phyloP scores from a whole-genome alignment of 92 coral and sea anemone species.

The Phenganax stokvisi region DNA sequence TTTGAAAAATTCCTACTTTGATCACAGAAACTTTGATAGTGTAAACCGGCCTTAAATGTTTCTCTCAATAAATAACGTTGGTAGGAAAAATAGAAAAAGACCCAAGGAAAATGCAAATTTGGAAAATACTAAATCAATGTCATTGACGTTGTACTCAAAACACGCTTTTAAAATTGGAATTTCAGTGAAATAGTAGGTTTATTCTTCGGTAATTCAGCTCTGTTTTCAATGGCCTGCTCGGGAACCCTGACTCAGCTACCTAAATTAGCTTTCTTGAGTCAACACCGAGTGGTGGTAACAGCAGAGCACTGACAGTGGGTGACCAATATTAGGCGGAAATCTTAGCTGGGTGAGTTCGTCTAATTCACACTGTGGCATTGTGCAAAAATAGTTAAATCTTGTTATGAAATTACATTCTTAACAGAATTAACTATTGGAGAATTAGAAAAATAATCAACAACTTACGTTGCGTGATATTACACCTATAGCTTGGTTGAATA shows the following conservation, averaged over 20 bases:
- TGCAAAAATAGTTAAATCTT: constrained; percentile 31
- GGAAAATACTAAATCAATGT: too few species aligned
- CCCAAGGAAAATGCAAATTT: too few species aligned
- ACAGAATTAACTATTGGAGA: neutral
- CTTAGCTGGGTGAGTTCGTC: neutral
- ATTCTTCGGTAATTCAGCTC: too few species aligned
- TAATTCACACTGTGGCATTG: constrained; percentile 9
- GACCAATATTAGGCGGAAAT: constrained; percentile 15
- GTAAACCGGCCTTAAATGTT: too few species aligned
- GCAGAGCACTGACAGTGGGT: neutral
- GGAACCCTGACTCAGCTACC: neutral
- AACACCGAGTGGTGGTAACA: neutral
- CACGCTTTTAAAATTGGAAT: too few species aligned
- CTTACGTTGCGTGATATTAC: neutral
- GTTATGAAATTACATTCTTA: constrained; percentile 20
- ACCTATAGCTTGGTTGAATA: neutral
- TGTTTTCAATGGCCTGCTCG: neutral
- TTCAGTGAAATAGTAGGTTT: too few species aligned
- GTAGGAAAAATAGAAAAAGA: too few species aligned
- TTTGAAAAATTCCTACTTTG: too few species aligned
- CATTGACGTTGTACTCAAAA: too few species aligned
- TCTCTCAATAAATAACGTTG: too few species aligned
- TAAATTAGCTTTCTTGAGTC: neutral
- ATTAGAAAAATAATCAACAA: neutral
- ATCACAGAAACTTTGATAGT: too few species aligned